Evolutionary conservation across 2,797 vertebrate species (phyloP), one percentile per base, ranked within the genome.

Genomic region (Leucoraja ocellata): DNA sequence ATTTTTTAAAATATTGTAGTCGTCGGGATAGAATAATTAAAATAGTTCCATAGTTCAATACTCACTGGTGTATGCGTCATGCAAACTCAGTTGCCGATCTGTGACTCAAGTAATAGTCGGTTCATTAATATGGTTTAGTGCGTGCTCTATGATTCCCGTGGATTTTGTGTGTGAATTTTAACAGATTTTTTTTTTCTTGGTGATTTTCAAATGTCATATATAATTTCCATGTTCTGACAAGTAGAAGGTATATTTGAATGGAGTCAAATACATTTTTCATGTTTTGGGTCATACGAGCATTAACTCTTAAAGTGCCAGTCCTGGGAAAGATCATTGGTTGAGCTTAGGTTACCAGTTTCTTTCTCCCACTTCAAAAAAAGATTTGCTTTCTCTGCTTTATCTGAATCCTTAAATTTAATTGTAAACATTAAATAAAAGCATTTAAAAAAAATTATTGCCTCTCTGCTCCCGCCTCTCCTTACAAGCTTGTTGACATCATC

Each of bases 161-260:
- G 61, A 88, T 68, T 88, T 88, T 68, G 61, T 36, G 65, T 76
- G 46, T 76, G 71, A 92, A 92, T 92, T 92, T 92, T 92, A 74
- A 92, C 46, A 28, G 23, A 46, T 73, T 74, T 54, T 91, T 81
- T 90, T 91, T 91, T 36, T 28, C 32, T 74, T 91, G 71, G 71
- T 54, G 71, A 23, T 91, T 92, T 92, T 92, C 71, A 92, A 92
- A 92, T 92, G 90, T 92, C 90, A 92, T 54, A 92, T 92, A 92
- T 92, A 92, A 92, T 92, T 76, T 92, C 76, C 21, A 76, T 68
- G 63, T 90, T 92, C 71, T 92, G 46, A 92, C 71, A 92, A 28
- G 71, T 76, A n/a, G 25, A 76, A 46, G 28, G 68, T 58, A 74
- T 71, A 92, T 76, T 92, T 54, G 32, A 92, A 91, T 91, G 73